Conservation (phyloP, 2,113 vertebrate species). For the Apodemus speciosus region DNA sequence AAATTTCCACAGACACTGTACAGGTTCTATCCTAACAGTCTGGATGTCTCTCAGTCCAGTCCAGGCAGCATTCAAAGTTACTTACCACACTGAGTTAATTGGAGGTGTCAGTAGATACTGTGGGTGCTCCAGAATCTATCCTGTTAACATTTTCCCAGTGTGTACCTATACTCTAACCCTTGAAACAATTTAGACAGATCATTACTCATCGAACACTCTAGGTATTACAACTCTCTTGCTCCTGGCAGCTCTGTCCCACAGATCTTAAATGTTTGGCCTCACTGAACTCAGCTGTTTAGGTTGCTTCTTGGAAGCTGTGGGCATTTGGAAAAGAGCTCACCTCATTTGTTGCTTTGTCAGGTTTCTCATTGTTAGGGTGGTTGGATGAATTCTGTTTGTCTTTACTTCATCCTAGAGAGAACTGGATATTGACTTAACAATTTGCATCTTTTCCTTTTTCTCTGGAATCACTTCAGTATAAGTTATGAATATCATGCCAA, state of each 20-base stretch:
- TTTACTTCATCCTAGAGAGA: not conserved
- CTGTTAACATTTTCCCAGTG: not conserved
- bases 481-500: not conserved
- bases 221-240: not conserved
- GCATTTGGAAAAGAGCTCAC: not conserved
- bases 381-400: slow-evolving; percentile 12
- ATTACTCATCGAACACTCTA: not conserved
- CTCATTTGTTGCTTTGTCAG: slow-evolving; percentile 20
- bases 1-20: not conserved
- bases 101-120: not conserved
- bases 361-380: not conserved
- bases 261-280: not conserved
- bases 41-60: not conserved
- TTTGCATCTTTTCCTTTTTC: not conserved
- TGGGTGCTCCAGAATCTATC: not conserved
- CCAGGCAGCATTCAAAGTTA: not conserved
- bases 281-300: not conserved
- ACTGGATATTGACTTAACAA: not conserved
- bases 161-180: not conserved
- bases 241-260: not conserved
- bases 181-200: slow-evolving; percentile 14
- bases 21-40: not conserved
- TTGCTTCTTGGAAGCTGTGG: not conserved
- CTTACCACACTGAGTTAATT: not conserved
- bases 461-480: not conserved